Evolutionary conservation across 2,888 invertebrate species (phyloP).

Genomic region (Zaprionus lineosus): DNA sequence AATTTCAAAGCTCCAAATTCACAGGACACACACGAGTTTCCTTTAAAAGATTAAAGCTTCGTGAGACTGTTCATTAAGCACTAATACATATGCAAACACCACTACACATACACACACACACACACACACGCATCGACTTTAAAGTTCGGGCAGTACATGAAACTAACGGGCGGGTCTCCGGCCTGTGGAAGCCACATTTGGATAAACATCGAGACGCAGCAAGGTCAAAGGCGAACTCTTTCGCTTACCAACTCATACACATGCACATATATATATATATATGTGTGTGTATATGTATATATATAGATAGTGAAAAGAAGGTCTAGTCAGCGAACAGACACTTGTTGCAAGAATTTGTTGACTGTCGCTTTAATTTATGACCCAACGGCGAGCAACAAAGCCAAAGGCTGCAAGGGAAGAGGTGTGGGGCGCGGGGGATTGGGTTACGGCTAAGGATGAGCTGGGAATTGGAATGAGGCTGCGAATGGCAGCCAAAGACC

Average conservation of each 20-base stretch:
- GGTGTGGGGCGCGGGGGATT: conserved; percentile 19
- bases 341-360: conserved; percentile 83
- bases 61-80: too few species aligned
- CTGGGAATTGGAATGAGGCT: conserved; percentile 6
- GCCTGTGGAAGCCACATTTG: conserved; percentile 41
- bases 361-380: conserved; percentile 82
- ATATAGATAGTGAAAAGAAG: conserved; percentile 1
- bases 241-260: conserved; percentile 7
- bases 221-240: conserved; percentile 56
- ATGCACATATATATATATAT: neutral
- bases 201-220: conserved; percentile 51
- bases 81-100: too few species aligned
- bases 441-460: neutral
- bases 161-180: neutral
- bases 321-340: conserved; percentile 54
- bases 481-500: conserved; percentile 25
- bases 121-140: too few species aligned
- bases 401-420: conserved; percentile 22
- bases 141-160: too few species aligned
- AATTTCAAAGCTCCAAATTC: neutral
- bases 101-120: too few species aligned
- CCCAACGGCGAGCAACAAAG: conserved; percentile 57
- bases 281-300: neutral
- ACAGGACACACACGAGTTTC: too few species aligned
- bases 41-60: too few species aligned